Evolutionary conservation across 1,140 invertebrate genomes (phyloP), one percentile per base, ranked within the genome.

Genomic region (Leptinotarsa texana): DNA sequence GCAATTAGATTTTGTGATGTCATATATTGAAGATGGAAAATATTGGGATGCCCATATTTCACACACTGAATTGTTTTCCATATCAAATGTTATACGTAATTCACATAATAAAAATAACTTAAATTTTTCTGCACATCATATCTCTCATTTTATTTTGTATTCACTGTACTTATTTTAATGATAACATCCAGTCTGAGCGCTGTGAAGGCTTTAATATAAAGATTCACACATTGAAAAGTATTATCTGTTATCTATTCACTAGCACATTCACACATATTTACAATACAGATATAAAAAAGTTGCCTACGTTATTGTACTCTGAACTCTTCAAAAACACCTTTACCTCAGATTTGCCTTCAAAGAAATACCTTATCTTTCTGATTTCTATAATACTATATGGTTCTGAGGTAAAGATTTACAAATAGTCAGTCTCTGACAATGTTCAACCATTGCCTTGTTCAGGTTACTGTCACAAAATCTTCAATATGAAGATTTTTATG

Each of bases 401-500:
- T 13, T 61, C 48, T 57, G 69, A 70, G 69, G 69, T 47, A 42
- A 57, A 11, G 21, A 70, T 48, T 57, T 22, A 57, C 15, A 51
- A 51, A 47, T 69, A 13, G 21, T 70, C 69, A 70, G 69, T 70
- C 69, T 42, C 13, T 70, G 49, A 70, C 69, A 70, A 70, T 70
- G 69, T 57, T 57, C 51, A 57, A 57, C 18, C 47, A 51, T 48
- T 48, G 47, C 69, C 33, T 70, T 57, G 69, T 57, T 47, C 21
- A 17, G 24, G 48, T 5, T 69, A 66, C 33, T 69, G 48, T 21
- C 22, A 13, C 21, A n/a, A 61, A 70, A 57, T 73, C 62, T 73
- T 49, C 71, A 73, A 73, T 73, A 65, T 65, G 42, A 73, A 74
- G 66, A 69, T 48, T 67, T 73, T 8, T 5, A 63, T 8, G 5